phyloP scores from a whole-genome alignment of 2,113 vertebrate genomes.

The Tenebrosternarchus preto region DNA sequence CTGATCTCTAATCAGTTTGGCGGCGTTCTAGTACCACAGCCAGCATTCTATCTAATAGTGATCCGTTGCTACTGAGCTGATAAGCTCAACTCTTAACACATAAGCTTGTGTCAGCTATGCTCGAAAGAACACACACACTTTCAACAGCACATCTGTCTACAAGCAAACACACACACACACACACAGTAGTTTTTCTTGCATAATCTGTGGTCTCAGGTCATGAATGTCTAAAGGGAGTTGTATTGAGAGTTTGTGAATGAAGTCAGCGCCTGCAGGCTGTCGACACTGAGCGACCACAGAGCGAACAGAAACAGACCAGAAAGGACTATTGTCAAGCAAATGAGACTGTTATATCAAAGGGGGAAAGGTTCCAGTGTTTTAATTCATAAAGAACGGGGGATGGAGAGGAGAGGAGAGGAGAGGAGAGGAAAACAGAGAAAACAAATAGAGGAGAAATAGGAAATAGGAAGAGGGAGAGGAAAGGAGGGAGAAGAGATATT shows the following conservation, averaged over 20 bases:
- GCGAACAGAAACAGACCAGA: constrained; percentile 61
- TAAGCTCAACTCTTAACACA: neutral
- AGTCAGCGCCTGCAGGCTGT: constrained; percentile 46
- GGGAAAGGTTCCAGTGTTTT: constrained; percentile 44
- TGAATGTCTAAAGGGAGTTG: constrained; percentile 60
- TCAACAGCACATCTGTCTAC: constrained; percentile 17
- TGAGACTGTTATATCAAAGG: constrained; percentile 45
- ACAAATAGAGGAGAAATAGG: neutral
- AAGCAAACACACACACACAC: neutral
- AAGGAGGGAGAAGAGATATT: neutral
- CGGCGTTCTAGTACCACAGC: constrained; percentile 26
- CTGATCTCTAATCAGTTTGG: constrained; percentile 26
- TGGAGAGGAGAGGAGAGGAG: neutral
- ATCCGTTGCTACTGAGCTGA: constrained; percentile 18
- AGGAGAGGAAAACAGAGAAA: neutral
- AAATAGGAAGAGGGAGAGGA: neutral
- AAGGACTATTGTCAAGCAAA: constrained; percentile 55
- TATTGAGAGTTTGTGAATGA: constrained; percentile 44
- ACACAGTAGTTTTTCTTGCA: constrained; percentile 18
- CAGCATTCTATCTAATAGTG: constrained; percentile 8
- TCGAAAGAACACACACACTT: neutral
- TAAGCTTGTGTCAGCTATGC: neutral
- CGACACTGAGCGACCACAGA: constrained; percentile 54
- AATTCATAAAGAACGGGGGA: constrained; percentile 39
- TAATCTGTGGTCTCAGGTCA: constrained; percentile 52